Base-by-base conservation (phyloP, 2,797 vertebrate genomes). In the Pipistrellus kuhlii region DNA sequence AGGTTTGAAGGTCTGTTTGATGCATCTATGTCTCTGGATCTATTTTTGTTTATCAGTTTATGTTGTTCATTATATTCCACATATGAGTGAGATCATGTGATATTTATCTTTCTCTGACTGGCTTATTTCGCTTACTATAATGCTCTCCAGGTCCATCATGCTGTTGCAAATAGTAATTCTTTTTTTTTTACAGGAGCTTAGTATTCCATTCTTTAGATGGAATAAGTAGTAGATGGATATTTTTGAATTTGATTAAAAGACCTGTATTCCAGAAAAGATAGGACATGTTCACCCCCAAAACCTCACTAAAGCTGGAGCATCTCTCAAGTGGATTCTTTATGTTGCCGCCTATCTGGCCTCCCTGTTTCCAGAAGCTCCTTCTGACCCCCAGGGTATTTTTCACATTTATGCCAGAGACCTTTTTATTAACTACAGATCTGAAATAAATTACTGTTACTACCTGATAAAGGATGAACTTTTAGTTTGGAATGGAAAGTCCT, bases 401-500 rank as follows among this genome's bases (percentile, higher is more conserved):
- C 20, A 30, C 25, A 30, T 76, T 48, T 76, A 69, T 76, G 35
- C 44, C 51, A 53, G 46, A 72, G 55, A 77, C 25, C 46, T 46
- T 90, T 92, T 80, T 82, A 41, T 66, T 89, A 87, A 78, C 32
- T 48, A n/a, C 15, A 78, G 83, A 55, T 69, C 35, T 83, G 41
- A 90, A 92, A 46, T 62, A 41, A n/a, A 27, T 71, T 66, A 32
- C 32, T 66, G 30, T 93, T 80, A 66, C 72, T 46, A 68, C 18
- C 68, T 13, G 38, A 25, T 25, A 73, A 32, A 69, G 25, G 13
- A 27, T 10, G 18, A 72, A 77, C 18, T 48, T 85, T 64, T 46
- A 25, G n/a, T 80, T 71, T 85, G 71, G 35, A 68, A 87, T 48
- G 30, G 20, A 77, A 75, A 71, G 35, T 51, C 53, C n/a, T 77